Base-by-base conservation (phyloP, 2,113 vertebrate species). In the Cyrtonyx montezumae region DNA sequence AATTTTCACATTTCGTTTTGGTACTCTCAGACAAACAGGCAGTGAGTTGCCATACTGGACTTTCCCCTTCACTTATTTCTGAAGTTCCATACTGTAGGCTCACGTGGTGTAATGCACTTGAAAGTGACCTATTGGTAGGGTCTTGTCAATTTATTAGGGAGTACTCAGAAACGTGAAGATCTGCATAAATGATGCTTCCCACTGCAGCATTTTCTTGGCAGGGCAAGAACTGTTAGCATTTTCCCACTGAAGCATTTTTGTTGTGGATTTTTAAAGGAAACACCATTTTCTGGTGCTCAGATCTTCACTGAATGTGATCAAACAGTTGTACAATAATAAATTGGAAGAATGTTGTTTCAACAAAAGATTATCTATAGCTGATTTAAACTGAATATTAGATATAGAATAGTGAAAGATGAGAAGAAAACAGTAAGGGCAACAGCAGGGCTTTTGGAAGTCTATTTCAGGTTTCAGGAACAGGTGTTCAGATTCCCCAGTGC, bases 381-480 rank as follows among this genome's bases (percentile, higher is more conserved):
- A 53, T 80, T 91, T 85, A 77, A 87, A 85, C 18, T 51, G 37
- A 74, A 77, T 67, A 68, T 83, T 67, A 28, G 65, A 21, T 79
- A 18, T 19, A 40, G 28, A 93, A 78, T 45, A 63, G 51, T 80
- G 46, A 87, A 92, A 94, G 43, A 70, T 18, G 11, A 62, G 48
- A 78, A 85, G 26, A 82, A 94, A 92, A 85, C 65, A 90, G 28
- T 82, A 77, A 46, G 46, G 45, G 45, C 71, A 93, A 71, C 87
- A 93, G 84, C 78, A 63, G 80, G 62, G 37, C 46, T 67, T 91
- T 90, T 86, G 22, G 37, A 93, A 84, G 58, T 73, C 88, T 95
- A 82, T 82, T 87, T 91, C 84, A 83, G 63, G 37, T 82, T 95
- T 85, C 63, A 85, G 21, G 51, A 94, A 67, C 40, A 79, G 78